Conservation (phyloP, 2,797 vertebrate genomes). For the Anguilla megastoma region DNA sequence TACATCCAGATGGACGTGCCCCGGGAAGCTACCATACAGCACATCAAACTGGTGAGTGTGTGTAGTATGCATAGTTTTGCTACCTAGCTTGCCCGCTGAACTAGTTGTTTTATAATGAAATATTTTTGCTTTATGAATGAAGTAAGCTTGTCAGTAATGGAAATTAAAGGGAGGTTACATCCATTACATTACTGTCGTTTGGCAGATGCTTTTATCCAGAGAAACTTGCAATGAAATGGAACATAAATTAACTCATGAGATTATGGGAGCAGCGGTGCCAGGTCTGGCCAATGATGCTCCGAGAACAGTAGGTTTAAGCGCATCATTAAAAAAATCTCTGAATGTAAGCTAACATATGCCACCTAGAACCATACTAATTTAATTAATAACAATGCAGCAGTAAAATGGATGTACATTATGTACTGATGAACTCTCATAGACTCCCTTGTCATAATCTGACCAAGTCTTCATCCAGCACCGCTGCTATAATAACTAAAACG, state of each 20-base stretch:
- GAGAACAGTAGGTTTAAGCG: neutral
- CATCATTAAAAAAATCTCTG: neutral
- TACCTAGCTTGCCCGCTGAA: neutral
- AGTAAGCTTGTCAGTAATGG: neutral
- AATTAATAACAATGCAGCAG: neutral
- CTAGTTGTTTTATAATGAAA: neutral
- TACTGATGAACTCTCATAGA: neutral
- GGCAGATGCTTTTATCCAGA: neutral
- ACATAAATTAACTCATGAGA: neutral
- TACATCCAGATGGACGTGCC: slow-evolving; percentile 97
- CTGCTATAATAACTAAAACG: neutral
- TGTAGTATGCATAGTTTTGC: neutral
- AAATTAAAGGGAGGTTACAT: neutral
- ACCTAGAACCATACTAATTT: neutral
- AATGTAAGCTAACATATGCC: neutral
- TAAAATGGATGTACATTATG: neutral
- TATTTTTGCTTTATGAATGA: neutral
- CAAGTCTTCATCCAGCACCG: neutral
- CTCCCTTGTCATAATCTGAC: too few relatives aligned
- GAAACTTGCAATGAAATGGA: neutral
- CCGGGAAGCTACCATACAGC: slow-evolving; percentile 90
- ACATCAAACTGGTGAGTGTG: slow-evolving; percentile 90
- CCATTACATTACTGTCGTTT: neutral
- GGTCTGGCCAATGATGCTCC: neutral
- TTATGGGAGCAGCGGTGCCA: neutral